Evolutionary conservation across 1,140 invertebrate species (phyloP).

Genomic region (Eriocheir sinensis): DNA sequence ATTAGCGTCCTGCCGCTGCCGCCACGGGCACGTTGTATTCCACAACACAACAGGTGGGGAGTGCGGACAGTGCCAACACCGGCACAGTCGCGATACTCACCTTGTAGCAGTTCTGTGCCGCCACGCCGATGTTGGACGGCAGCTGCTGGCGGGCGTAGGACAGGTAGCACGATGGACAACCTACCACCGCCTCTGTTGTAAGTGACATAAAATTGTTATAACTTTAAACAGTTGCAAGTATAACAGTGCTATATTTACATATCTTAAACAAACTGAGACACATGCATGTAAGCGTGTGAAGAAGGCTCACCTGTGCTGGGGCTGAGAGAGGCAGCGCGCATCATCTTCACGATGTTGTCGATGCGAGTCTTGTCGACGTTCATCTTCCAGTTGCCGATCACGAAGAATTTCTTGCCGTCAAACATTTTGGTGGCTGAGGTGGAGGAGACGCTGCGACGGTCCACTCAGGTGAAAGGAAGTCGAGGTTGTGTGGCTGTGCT

Average conservation of each 20-base stretch:
- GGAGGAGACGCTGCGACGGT: too few relatives aligned
- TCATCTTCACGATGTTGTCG: constrained; percentile 90
- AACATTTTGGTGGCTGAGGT: too few relatives aligned
- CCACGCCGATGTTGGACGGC: constrained; percentile 88
- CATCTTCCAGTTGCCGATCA: constrained; percentile 97
- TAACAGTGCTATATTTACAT: too few relatives aligned
- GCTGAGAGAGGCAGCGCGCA: constrained; percentile 90
- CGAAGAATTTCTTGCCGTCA: constrained; percentile 92
- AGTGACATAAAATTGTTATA: too few relatives aligned
- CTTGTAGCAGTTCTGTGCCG: constrained; percentile 98
- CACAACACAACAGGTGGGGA: neutral
- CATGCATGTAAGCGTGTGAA: too few relatives aligned
- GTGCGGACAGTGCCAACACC: neutral
- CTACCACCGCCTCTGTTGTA: constrained; percentile 95
- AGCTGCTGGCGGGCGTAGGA: constrained; percentile 89
- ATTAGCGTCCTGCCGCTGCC: neutral
- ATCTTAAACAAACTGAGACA: too few relatives aligned
- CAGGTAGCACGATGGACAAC: constrained; percentile 94
- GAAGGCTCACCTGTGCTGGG: constrained; percentile 90
- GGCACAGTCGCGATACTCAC: constrained; percentile 81
- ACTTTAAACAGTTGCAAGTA: too few relatives aligned
- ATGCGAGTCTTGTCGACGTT: constrained; percentile 87
- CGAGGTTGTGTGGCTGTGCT: too few relatives aligned
- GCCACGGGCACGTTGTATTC: neutral
- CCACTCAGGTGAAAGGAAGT: too few relatives aligned